phyloP scores from a whole-genome alignment of 2,113 vertebrate genomes.

The Percopsis transmontana region DNA sequence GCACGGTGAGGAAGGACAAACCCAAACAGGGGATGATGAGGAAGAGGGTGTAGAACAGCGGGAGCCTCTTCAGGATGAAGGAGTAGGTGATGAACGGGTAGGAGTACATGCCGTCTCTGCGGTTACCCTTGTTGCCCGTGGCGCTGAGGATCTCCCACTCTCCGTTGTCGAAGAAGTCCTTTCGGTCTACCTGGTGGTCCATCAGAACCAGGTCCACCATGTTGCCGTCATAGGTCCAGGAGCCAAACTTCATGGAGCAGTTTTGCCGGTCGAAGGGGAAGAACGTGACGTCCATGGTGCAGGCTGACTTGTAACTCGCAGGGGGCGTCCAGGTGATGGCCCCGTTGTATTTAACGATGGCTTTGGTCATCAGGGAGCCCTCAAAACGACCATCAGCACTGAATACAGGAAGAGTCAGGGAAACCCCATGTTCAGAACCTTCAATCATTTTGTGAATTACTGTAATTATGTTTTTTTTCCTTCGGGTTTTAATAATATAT shows the following conservation, averaged over 20 bases:
- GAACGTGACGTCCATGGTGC: slow-evolving; percentile 95
- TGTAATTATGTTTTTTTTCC: neutral
- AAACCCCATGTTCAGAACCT: neutral
- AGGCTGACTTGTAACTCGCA: slow-evolving; percentile 94
- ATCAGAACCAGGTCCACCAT: slow-evolving; percentile 92
- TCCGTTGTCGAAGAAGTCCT: slow-evolving; percentile 96
- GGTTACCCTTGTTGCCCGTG: slow-evolving; percentile 86
- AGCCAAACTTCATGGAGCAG: slow-evolving; percentile 98
- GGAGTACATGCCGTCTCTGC: slow-evolving; percentile 84
- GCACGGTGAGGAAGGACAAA: slow-evolving; percentile 91
- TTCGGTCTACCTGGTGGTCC: slow-evolving; percentile 90
- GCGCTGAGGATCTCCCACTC: slow-evolving; percentile 96
- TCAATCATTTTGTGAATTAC: neutral
- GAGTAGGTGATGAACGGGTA: slow-evolving; percentile 93
- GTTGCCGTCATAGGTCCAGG: slow-evolving; percentile 93
- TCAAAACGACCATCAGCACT: slow-evolving; percentile 97
- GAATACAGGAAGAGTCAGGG: slow-evolving; percentile 23
- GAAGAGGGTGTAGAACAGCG: slow-evolving; percentile 95
- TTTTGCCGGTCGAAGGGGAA: slow-evolving; percentile 98
- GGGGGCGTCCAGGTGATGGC: slow-evolving; percentile 90
- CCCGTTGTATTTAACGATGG: slow-evolving; percentile 85
- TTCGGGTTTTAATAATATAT: neutral
- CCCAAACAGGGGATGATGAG: slow-evolving; percentile 94
- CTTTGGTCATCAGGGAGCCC: slow-evolving; percentile 96
- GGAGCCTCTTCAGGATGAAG: slow-evolving; percentile 91